These are phyloP conservation scores for Zoanthus gigantus DNA, from an alignment of 92 coral and sea anemone genomes.

Conservation along the genomic window DNA sequence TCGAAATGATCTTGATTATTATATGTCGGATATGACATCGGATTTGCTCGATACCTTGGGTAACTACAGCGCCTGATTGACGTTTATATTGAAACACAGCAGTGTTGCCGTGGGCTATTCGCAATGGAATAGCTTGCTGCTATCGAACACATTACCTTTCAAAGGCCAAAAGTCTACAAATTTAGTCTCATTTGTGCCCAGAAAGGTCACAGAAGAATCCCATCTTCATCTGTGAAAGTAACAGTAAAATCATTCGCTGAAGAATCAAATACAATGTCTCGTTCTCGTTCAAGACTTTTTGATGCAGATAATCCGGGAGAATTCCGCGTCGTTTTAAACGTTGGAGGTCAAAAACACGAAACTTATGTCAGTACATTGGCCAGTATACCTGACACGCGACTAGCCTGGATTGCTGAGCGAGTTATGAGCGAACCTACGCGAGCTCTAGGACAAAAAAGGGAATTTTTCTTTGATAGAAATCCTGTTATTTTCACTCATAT, in stretches of 20 bases:
- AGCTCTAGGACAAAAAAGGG: constrained; percentile 83
- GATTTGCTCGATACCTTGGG: constrained; percentile 19
- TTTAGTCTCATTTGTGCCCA: constrained; percentile 3
- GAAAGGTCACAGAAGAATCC: not conserved
- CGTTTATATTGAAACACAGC: constrained; percentile 3
- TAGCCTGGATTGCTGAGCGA: constrained; percentile 96
- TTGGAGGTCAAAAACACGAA: constrained; percentile 98
- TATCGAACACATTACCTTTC: not conserved
- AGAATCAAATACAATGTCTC: constrained; percentile 61
- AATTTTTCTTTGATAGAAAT: constrained; percentile 95
- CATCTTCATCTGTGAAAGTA: not conserved
- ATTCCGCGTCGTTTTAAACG: constrained; percentile 83
- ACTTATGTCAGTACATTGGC: constrained; percentile 93
- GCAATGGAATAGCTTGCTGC: not conserved
- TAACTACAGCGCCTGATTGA: constrained; percentile 8
- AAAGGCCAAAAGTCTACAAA: constrained; percentile 11
- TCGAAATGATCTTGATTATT: constrained; percentile 31
- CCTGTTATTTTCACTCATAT: constrained; percentile 95
- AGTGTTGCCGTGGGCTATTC: constrained; percentile 34
- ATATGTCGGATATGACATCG: constrained; percentile 38
- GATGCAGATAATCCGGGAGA: constrained; percentile 94
- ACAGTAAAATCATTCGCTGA: not conserved
- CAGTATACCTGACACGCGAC: constrained; percentile 91
- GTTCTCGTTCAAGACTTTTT: constrained; percentile 87
- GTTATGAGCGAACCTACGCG: constrained; percentile 80